A percentile compares a stretch with the other conserved stretches of the same genome.
These are phyloP conservation scores for Paratilapia polleni DNA, from an alignment of 2,113 vertebrate genomes.

Conservation along the genomic window DNA sequence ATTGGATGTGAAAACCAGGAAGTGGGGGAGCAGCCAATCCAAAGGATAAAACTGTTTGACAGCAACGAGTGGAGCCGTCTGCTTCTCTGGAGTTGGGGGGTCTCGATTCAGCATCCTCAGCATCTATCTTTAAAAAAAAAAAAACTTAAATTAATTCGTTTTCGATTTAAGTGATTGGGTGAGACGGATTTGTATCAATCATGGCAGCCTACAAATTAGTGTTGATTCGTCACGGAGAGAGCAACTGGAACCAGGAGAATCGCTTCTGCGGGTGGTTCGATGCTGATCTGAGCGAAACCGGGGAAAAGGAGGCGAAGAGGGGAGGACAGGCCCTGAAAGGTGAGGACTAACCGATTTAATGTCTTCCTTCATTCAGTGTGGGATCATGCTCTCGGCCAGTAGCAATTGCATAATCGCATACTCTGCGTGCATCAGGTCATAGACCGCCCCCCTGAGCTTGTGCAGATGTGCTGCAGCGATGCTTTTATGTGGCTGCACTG, in stretches of 20 bases:
- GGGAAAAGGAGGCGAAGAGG: slow-evolving; percentile 86
- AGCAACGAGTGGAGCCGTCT: neutral
- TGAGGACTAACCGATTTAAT: neutral
- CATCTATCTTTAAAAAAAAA: neutral
- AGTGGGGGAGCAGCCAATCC: slow-evolving; percentile 49
- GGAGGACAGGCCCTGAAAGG: slow-evolving; percentile 88
- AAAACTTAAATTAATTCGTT: neutral
- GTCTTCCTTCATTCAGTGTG: neutral
- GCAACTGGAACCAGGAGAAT: slow-evolving; percentile 95
- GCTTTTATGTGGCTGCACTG: neutral
- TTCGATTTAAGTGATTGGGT: neutral
- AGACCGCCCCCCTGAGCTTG: neutral
- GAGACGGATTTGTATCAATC: neutral
- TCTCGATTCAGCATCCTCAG: neutral
- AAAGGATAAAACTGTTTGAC: slow-evolving; percentile 33
- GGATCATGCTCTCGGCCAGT: neutral
- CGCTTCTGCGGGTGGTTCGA: slow-evolving; percentile 97
- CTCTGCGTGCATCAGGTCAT: slow-evolving; percentile 10
- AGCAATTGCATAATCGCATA: slow-evolving; percentile 26
- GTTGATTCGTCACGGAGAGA: slow-evolving; percentile 93
- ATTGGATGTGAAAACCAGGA: slow-evolving; percentile 65
- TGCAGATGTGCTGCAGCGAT: slow-evolving; percentile 39
- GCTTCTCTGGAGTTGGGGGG: neutral
- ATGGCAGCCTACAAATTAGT: slow-evolving; percentile 87
- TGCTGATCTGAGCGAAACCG: slow-evolving; percentile 90